Evolutionary conservation across 2,797 vertebrate species (phyloP), one percentile per base, ranked within the genome.

Genomic region (Neomorphus geoffroyi): DNA sequence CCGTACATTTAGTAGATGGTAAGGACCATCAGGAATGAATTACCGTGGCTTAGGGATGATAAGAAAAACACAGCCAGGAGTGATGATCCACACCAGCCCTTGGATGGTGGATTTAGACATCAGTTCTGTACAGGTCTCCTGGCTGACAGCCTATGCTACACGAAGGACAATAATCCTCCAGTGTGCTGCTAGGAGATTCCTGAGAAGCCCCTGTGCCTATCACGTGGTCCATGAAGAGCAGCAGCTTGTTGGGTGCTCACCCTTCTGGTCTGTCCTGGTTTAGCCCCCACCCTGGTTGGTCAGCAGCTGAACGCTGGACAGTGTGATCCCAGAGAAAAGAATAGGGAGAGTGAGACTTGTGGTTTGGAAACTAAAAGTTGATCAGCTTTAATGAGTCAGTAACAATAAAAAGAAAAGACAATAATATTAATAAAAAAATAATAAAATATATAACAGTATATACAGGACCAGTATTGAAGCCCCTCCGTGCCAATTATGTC

Each of bases 81-180:
- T 1, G 0, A 26, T 8, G 46, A 22, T 26, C n/a, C 26, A 18
- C n/a, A 18, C 35, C n/a, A 37, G 54, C 46, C 53, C n/a, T 35
- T 0, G 0, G 15, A 7, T 2, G n/a, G 26, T n/a, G 32, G 24
- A 43, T 28, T 62, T 67, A 43, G 37, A 7, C 14, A 1, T 10
- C 4, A 15, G 11, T 45, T 39, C n/a, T 13, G 23, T 19, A 22
- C 28, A 11, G 35, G 14, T 56, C 54, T 51, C 41, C 17, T 5
- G 21, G 14, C 23, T 24, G 58, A 39, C 30, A 56, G 13, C 46
- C 28, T 60, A 18, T 19, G 6, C 22, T 7, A 37, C 14, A 9
- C 10, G 7, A 19, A 41, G 43, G 23, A 46, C 41, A 51, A 9
- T 11, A 41, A 70, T 18, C 26, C 53, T 48, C 66, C 61, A 23